Evolutionary conservation across 2,113 vertebrate species (phyloP).

Genomic region (Donacobius atricapilla): DNA sequence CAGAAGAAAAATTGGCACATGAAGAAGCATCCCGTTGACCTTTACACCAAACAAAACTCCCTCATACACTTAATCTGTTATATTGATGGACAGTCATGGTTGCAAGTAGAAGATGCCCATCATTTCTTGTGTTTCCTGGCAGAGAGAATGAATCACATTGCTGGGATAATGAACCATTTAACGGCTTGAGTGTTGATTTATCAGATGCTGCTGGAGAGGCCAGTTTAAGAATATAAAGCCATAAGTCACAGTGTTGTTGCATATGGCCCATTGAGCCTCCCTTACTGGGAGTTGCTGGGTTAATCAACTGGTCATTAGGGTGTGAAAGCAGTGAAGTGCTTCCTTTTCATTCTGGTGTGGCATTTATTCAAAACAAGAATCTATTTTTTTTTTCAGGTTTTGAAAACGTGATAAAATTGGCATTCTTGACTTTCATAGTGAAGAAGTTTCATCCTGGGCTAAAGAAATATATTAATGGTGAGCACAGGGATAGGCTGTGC

Average conservation of each 20-base stretch:
- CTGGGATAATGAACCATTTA: conserved; percentile 82
- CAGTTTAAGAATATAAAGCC: conserved; percentile 73
- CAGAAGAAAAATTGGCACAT: background rate
- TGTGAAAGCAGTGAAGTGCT: background rate
- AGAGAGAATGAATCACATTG: conserved; percentile 76
- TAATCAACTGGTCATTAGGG: conserved; percentile 32
- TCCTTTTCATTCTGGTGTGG: background rate
- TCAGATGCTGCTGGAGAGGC: conserved; percentile 71
- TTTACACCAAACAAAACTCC: conserved; percentile 33
- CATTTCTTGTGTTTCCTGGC: conserved; percentile 59
- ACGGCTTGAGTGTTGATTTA: conserved; percentile 84
- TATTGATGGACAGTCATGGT: conserved; percentile 43
- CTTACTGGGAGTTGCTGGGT: background rate
- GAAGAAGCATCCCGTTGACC: conserved; percentile 44
- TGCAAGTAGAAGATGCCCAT: conserved; percentile 32
- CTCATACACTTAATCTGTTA: conserved; percentile 59
- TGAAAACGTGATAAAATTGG: background rate
- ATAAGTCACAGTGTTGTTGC: conserved; percentile 64
- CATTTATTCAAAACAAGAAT: conserved; percentile 3
- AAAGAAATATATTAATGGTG: background rate
- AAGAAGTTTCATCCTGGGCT: background rate
- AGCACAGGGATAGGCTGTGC: background rate
- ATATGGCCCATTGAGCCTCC: background rate
- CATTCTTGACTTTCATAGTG: background rate
- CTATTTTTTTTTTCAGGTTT: background rate